Evolutionary conservation across 2,888 invertebrate genomes (phyloP), one percentile per base, ranked within the genome.

Genomic region (Drosophila kambysellisi): DNA sequence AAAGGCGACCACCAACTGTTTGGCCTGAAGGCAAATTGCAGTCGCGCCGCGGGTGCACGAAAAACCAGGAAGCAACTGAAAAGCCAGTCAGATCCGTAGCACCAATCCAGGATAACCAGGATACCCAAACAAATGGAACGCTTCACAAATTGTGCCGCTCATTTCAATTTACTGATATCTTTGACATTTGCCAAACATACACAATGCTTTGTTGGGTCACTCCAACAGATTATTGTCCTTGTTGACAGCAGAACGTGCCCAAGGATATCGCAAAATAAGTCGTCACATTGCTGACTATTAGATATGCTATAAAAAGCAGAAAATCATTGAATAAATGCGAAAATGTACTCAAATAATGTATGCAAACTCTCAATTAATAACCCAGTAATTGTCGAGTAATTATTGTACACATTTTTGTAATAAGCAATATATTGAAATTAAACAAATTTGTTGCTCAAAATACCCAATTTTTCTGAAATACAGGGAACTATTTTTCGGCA

Each of bases 1-100:
- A 15, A 15, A 30, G 57, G 32, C 46, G 90, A 87, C 87, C 87
- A 74, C 87, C 87, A 89, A 64, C 87, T 89, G 87, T 77, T 82
- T 65, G 69, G 63, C 25, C 66, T 54, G 66, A 82, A 81, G 79
- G 90, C 83, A 88, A 87, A 87, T 83, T 81, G 83, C 81, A 85
- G 72, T 71, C 70, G 56, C 90, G 51, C 88, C 56, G 69, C 89
- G 83, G 88, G 84, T 71, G 50, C 30, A 63, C 78, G 25, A 66
- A 46, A 60, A 74, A 52, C 75, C 66, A 64, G 72, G 66, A 77
- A 78, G 66, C 69, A 70, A 76, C 79, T 71, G 50, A 52, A 70
- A 79, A 70, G 67, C 57, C 62, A 54, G 48, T 70, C 72, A 57
- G 41, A 75, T 78, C 70, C 82, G 72, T 48, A 75, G 67, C 68